phyloP scores from a whole-genome alignment of 2,113 vertebrate genomes.

The Camelus dromedarius region DNA sequence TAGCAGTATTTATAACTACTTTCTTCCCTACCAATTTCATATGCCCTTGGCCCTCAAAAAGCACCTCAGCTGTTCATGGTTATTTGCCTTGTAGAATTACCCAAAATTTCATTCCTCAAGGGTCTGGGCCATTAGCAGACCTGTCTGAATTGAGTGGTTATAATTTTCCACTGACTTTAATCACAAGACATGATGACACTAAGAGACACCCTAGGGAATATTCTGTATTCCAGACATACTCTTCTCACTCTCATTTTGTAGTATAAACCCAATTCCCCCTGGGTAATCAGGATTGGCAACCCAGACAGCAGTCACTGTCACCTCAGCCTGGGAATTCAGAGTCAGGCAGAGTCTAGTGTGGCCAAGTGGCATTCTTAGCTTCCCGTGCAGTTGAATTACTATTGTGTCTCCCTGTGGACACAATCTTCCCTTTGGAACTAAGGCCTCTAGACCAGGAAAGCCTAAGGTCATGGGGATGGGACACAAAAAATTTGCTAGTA shows the following conservation, averaged over 20 bases:
- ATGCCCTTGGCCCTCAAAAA: background rate
- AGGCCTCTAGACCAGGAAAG: background rate
- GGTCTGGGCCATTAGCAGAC: background rate
- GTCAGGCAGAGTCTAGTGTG: background rate
- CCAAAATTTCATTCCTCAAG: background rate
- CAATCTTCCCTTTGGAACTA: background rate
- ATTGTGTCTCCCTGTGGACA: background rate
- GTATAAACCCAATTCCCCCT: background rate
- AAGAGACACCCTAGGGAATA: background rate
- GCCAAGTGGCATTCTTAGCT: background rate
- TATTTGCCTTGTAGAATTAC: background rate
- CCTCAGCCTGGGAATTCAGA: background rate
- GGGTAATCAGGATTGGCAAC: background rate
- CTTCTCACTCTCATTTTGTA: background rate
- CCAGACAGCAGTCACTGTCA: background rate
- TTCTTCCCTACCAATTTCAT: background rate
- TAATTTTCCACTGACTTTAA: background rate
- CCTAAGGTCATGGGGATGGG: background rate
- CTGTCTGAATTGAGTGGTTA: background rate
- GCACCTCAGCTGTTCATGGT: background rate
- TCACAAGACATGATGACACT: background rate
- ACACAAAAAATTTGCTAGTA: background rate
- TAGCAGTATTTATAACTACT: background rate
- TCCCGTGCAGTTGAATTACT: background rate
- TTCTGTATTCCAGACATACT: background rate